phyloP scores from a whole-genome alignment of 2,113 vertebrate genomes.

The Turdus rufiventris region DNA sequence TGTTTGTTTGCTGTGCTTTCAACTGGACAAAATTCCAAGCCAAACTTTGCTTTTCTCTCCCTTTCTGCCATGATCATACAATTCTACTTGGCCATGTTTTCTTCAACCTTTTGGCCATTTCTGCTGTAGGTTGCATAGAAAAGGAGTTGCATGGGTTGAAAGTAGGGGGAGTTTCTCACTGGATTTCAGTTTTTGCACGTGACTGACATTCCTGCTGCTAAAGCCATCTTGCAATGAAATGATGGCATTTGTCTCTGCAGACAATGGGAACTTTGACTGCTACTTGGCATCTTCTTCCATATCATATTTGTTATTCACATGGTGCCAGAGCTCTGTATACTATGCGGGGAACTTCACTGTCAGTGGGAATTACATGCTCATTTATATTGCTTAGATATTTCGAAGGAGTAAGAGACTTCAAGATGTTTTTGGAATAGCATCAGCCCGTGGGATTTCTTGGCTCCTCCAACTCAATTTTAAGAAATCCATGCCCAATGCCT shows the following conservation, averaged over 20 bases:
- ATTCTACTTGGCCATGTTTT: not conserved
- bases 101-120: not conserved
- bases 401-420: not conserved
- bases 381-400: constrained; percentile 2
- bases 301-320: not conserved
- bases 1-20: not conserved
- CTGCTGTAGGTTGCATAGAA: not conserved
- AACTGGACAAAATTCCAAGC: not conserved
- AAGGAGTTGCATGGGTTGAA: not conserved
- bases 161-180: not conserved
- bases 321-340: not conserved
- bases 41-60: not conserved
- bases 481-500: not conserved
- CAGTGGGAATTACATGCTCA: not conserved
- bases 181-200: not conserved
- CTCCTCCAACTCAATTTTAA: not conserved
- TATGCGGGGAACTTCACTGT: not conserved
- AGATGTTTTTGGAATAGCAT: not conserved
- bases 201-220: not conserved
- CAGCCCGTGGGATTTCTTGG: not conserved
- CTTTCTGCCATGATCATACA: not conserved
- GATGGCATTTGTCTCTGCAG: constrained; percentile 16
- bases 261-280: constrained; percentile 35
- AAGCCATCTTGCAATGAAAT: not conserved
- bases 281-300: constrained; percentile 11